Conservation (phyloP, 2,113 vertebrate genomes). For the Eira barbara region DNA sequence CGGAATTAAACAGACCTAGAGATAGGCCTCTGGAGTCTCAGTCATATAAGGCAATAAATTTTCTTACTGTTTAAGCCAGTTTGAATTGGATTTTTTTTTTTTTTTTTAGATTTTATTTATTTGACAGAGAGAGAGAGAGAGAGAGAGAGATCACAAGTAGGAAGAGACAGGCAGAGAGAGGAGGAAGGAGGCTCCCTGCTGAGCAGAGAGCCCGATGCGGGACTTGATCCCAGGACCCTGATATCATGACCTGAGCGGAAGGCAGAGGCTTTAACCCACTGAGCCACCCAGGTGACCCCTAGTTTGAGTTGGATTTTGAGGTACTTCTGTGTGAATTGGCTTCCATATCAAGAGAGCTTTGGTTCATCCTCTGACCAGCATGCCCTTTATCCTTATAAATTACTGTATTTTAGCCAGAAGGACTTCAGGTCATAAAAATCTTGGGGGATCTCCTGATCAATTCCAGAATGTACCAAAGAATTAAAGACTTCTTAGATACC, state of each 20-base stretch:
- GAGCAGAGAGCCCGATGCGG: too few relatives aligned
- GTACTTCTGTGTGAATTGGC: neutral
- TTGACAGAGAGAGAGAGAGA: too few relatives aligned
- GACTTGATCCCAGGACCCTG: too few relatives aligned
- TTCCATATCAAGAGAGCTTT: neutral
- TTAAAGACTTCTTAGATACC: neutral
- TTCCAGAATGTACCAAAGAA: neutral
- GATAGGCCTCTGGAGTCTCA: neutral
- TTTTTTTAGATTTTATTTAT: too few relatives aligned
- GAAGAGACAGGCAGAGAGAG: too few relatives aligned
- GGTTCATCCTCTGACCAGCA: neutral
- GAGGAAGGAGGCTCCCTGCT: too few relatives aligned
- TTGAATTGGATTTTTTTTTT: neutral
- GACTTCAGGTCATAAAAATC: neutral
- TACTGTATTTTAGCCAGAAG: neutral
- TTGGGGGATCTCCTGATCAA: neutral
- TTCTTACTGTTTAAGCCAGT: neutral
- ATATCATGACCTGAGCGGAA: too few relatives aligned
- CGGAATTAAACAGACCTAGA: neutral
- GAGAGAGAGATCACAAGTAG: too few relatives aligned
- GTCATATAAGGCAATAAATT: neutral
- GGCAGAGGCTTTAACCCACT: too few relatives aligned
- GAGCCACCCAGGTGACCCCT: too few relatives aligned
- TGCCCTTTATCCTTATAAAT: neutral
- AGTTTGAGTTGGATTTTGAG: neutral